phyloP scores from a whole-genome alignment of 2,888 invertebrate genomes.

The Hoplodrina blanda region DNA sequence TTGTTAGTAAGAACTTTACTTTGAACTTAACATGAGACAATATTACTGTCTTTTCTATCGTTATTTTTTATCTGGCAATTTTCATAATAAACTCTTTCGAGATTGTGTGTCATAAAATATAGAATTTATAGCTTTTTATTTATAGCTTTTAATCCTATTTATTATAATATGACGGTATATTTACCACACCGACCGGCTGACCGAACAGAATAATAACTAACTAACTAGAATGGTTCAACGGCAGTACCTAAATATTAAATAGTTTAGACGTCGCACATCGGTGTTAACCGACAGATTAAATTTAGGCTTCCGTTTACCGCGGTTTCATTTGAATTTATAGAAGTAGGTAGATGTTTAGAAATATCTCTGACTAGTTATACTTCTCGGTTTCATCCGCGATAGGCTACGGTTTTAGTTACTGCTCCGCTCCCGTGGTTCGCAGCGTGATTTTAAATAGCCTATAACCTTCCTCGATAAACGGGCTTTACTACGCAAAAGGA shows the following conservation, averaged over 20 bases:
- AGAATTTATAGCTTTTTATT: conserved; percentile 19
- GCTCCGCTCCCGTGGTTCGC: too few relatives aligned
- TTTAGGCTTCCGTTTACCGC: background rate
- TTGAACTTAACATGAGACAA: background rate
- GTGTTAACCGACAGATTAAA: background rate
- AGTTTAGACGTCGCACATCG: background rate
- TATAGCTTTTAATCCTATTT: conserved; percentile 31
- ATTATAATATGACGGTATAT: conserved; percentile 15
- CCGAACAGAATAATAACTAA: conserved; percentile 29
- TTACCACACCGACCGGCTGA: background rate
- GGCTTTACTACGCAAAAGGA: too few relatives aligned
- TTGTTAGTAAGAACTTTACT: conserved; percentile 2
- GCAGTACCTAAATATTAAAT: conserved; percentile 17
- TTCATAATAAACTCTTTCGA: background rate
- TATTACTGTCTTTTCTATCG: background rate
- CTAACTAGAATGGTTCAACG: conserved; percentile 1
- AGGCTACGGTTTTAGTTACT: too few relatives aligned
- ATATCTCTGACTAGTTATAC: background rate
- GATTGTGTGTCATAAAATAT: conserved; percentile 12
- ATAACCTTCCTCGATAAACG: too few relatives aligned
- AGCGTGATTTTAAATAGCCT: too few relatives aligned
- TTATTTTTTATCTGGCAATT: background rate
- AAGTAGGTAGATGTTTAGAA: conserved; percentile 4
- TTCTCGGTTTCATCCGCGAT: too few relatives aligned
- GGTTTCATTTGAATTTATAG: background rate